Percentiles rank a stretch among this genome's conserved stretches.
Evolutionary conservation across 2,797 vertebrate genomes (phyloP).

Genomic region (Sandelia bainsii): DNA sequence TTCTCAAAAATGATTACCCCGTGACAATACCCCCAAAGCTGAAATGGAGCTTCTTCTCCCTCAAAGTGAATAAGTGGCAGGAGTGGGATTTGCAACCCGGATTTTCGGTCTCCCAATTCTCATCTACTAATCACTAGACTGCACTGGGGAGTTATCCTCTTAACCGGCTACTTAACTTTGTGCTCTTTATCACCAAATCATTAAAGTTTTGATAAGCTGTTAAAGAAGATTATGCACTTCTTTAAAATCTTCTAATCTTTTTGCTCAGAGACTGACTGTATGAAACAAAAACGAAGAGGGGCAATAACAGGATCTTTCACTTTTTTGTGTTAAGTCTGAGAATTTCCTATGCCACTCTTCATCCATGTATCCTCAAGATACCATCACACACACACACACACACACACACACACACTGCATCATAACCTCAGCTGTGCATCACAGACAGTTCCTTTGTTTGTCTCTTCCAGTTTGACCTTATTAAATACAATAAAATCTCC

Average conservation of each 20-base stretch:
- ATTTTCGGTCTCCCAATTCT: constrained; percentile 87
- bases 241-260: constrained; percentile 88
- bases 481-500: constrained; percentile 78
- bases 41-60: constrained; percentile 79
- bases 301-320: constrained; percentile 80
- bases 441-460: constrained; percentile 68
- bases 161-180: constrained; percentile 90
- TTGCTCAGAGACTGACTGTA: constrained; percentile 76
- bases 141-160: constrained; percentile 89
- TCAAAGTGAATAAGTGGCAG: constrained; percentile 86
- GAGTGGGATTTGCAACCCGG: constrained; percentile 85
- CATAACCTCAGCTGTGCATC: constrained; percentile 62
- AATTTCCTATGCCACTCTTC: constrained; percentile 58
- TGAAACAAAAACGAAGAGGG: constrained; percentile 81
- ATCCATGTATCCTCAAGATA: constrained; percentile 54
- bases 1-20: constrained; percentile 83
- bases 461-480: constrained; percentile 74
- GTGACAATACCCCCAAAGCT: constrained; percentile 81
- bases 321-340: constrained; percentile 54
- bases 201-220: constrained; percentile 91
- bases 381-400: constrained; percentile 27
- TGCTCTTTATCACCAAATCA: constrained; percentile 90
- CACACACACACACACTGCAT: constrained; percentile 13
- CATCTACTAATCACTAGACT: constrained; percentile 89
- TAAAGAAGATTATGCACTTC: constrained; percentile 89